These are phyloP conservation scores for Cheilinus undulatus DNA, from an alignment of 2,113 vertebrate species.

Conservation along the genomic window DNA sequence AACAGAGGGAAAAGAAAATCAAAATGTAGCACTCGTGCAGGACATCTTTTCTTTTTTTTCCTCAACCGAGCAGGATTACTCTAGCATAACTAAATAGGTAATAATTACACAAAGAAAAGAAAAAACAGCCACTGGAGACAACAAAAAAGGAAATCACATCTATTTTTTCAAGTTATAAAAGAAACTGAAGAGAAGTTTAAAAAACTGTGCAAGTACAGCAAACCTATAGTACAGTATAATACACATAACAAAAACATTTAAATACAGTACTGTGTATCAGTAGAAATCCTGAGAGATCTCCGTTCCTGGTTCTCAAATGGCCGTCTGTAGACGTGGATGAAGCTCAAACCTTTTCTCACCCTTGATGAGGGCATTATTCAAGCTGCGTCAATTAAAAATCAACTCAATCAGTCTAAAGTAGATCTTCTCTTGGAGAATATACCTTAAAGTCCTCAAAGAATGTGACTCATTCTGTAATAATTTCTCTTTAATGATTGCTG, in stretches of 20 bases:
- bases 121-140: constrained; percentile 68
- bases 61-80: constrained; percentile 69
- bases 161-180: constrained; percentile 88
- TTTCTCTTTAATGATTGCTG: constrained; percentile 61
- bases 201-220: constrained; percentile 99
- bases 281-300: constrained; percentile 97
- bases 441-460: constrained; percentile 53
- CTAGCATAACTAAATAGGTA: constrained; percentile 73
- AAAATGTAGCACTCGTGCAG: constrained; percentile 56
- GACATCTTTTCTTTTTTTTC: constrained; percentile 43
- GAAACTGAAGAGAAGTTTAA: constrained; percentile 83
- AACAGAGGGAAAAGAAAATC: constrained; percentile 39
- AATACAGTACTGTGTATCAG: constrained; percentile 98
- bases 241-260: constrained; percentile 87
- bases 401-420: constrained; percentile 52
- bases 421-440: constrained; percentile 73
- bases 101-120: constrained; percentile 61
- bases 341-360: constrained; percentile 48
- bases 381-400: constrained; percentile 39
- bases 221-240: constrained; percentile 95
- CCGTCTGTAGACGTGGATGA: constrained; percentile 62
- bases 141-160: constrained; percentile 75
- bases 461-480: constrained; percentile 24
- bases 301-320: constrained; percentile 76
- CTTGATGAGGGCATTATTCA: constrained; percentile 38